phyloP scores from a whole-genome alignment of 1,140 invertebrate genomes.

The Habropoda laboriosa region DNA sequence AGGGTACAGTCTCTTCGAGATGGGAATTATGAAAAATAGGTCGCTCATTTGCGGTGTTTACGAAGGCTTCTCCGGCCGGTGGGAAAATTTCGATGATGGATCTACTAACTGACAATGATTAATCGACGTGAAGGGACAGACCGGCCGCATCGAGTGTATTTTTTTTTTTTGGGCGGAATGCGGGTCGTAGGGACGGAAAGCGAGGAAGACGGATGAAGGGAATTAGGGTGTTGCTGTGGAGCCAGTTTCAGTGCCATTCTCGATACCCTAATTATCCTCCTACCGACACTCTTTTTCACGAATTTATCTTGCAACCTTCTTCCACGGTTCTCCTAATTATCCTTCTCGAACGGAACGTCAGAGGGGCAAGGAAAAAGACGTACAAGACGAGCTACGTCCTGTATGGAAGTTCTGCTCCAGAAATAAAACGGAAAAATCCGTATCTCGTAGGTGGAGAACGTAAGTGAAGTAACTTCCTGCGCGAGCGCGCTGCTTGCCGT shows the following conservation, averaged over 20 bases:
- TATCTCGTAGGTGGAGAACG: too few species aligned
- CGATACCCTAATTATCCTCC: background rate
- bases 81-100: conserved; percentile 47
- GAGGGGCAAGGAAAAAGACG: too few species aligned
- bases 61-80: background rate
- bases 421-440: background rate
- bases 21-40: background rate
- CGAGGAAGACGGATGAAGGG: conserved; percentile 55
- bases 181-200: conserved; percentile 32
- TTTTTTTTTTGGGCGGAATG: conserved; percentile 34
- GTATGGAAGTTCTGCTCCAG: background rate
- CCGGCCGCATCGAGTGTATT: conserved; percentile 4
- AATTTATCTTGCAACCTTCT: background rate
- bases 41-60: conserved; percentile 13
- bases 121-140: conserved; percentile 38
- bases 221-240: conserved; percentile 38
- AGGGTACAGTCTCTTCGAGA: background rate
- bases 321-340: background rate
- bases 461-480: background rate
- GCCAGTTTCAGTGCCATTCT: background rate
- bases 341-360: too few species aligned
- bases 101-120: conserved; percentile 58
- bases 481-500: conserved; percentile 1
- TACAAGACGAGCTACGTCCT: too few species aligned
- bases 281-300: too few species aligned